These are phyloP conservation scores for Gastrophryne carolinensis DNA, from an alignment of 2,797 vertebrate species.

Conservation along the genomic window DNA sequence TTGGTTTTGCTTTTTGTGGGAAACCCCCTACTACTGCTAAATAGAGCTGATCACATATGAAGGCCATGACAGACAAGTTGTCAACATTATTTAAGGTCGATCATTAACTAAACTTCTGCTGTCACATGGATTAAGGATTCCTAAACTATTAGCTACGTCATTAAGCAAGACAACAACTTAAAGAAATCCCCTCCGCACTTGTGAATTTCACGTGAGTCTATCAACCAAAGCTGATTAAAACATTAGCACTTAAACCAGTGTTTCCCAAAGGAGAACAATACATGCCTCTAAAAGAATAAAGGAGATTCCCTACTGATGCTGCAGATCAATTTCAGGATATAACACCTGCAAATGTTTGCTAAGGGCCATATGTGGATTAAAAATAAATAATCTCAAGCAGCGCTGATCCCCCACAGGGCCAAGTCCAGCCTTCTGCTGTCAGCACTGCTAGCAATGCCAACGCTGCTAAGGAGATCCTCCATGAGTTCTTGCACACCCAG, in stretches of 20 bases:
- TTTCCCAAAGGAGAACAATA: neutral
- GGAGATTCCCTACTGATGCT: neutral
- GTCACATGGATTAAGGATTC: conserved; percentile 17
- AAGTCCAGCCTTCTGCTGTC: too few species aligned
- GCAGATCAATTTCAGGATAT: too few species aligned
- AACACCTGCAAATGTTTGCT: too few species aligned
- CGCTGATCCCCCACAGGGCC: too few species aligned
- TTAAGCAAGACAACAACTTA: neutral
- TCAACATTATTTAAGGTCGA: neutral
- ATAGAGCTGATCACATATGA: neutral
- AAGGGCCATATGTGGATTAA: too few species aligned
- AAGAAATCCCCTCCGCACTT: conserved; percentile 21
- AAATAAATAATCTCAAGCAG: too few species aligned
- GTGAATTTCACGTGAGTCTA: neutral
- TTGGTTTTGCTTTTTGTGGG: too few species aligned
- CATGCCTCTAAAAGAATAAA: neutral
- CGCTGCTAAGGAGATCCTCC: too few species aligned
- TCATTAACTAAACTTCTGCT: neutral
- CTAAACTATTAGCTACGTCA: conserved; percentile 23
- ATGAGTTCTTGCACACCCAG: too few species aligned
- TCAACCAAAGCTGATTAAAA: neutral
- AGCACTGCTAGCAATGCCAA: too few species aligned
- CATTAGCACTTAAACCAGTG: neutral
- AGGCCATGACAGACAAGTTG: neutral
- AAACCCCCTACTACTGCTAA: too few species aligned